Evolutionary conservation across 2,113 vertebrate genomes (phyloP).

Genomic region (Oncorhynchus gorbuscha): DNA sequence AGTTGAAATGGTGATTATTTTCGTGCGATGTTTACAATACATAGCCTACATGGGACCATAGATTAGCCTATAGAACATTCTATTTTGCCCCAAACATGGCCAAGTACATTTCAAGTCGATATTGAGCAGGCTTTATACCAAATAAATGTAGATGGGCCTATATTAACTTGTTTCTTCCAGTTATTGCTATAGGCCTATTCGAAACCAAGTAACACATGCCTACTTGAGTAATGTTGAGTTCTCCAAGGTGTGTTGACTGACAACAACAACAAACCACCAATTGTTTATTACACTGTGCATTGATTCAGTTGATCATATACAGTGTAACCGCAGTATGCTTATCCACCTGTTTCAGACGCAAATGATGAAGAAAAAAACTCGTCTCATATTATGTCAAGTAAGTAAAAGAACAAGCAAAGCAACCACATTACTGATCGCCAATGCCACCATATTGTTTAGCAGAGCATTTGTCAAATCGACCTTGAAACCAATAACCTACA

Average conservation of each 20-base stretch:
- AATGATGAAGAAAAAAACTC: constrained; percentile 7
- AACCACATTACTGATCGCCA: constrained; percentile 46
- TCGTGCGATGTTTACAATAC: too few species aligned
- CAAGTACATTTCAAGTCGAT: too few species aligned
- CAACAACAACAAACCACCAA: background rate
- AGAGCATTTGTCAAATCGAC: constrained; percentile 62
- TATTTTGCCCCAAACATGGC: too few species aligned
- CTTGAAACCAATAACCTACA: constrained; percentile 61
- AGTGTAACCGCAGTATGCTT: background rate
- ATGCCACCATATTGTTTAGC: constrained; percentile 58
- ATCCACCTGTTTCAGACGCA: constrained; percentile 4
- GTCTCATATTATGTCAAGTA: constrained; percentile 6
- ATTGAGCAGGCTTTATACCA: too few species aligned
- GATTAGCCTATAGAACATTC: too few species aligned
- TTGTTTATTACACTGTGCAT: background rate
- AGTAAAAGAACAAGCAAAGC: constrained; percentile 25
- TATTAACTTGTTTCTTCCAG: too few species aligned
- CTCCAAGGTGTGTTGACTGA: background rate
- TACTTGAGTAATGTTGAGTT: background rate
- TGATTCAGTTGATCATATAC: background rate
- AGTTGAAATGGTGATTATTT: too few species aligned
- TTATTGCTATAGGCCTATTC: too few species aligned
- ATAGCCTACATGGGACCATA: too few species aligned
- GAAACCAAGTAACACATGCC: too few species aligned
- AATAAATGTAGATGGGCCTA: too few species aligned